Evolutionary conservation across 2,113 vertebrate genomes (phyloP), one percentile per base, ranked within the genome.

Genomic region (Campylorhamphus procurvoides): DNA sequence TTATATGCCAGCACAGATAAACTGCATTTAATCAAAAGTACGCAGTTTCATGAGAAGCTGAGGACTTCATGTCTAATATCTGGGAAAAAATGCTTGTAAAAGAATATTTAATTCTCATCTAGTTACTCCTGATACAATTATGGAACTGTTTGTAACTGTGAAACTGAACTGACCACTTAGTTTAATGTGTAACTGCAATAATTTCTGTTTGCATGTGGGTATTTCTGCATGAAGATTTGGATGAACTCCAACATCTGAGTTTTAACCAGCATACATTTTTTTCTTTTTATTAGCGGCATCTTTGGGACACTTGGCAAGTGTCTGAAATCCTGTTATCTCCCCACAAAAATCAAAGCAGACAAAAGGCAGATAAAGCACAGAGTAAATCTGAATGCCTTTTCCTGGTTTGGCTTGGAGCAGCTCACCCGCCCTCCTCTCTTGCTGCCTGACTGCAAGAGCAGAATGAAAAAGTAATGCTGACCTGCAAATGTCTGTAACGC

Each of bases 121-220:
- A 29, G 18, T 74, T 84, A 71, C 59, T 44, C 31, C 33, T 46
- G 18, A n/a, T 71, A 35, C 39, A 55, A 71, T 74, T 55, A 59
- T 0, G 0, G 79, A 90, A 39, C 47, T 77, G 68, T 47, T 80
- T 18, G 3, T 42, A 66, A 35, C 60, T 56, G 42, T 58, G 49
- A 53, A 88, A 63, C 75, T 58, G 68, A 85, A 71, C 50, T 2
- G 2, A 77, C 5, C 0, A 10, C 50, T 91, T 46, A 24, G 79
- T 88, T 96, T 95, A 96, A 97, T 93, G 82, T 88, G 22, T 93
- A 96, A 96, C 93, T 74, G 47, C 78, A 80, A 2, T 44, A n/a
- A 83, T 73, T 94, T 63, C 67, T 87, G 46, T 53, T 62, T 76
- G 42, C 2, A 4, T 50, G 56, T 23, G 68, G 52, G 37, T 47